Base-by-base conservation (phyloP, 2,113 vertebrate species). In the Microcebus griseorufus region DNA sequence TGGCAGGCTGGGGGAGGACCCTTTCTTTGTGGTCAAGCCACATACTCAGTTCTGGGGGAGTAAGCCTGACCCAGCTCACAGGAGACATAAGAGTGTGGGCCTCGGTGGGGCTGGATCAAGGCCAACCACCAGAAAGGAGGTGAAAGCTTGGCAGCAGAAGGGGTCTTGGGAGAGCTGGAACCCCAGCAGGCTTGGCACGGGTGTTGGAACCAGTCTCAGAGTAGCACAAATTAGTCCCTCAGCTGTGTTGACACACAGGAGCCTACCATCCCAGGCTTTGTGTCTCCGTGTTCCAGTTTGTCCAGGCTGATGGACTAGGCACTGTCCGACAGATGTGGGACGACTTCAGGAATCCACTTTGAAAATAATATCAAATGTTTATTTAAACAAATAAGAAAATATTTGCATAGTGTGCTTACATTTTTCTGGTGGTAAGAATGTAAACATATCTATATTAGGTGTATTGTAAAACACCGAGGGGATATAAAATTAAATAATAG, bases 301-400 rank as follows among this genome's bases (percentile, higher is more conserved):
- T 62, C 10, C 25, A 80, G 32, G 29, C 23, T 72, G 32, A 39
- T 42, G 73, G 53, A 76, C 34, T 37, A 23, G 12, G 13, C 32
- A 27, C 12, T 55, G 58, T 83, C 17, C 8, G 18, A 93, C 12
- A 80, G 45, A 79, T 39, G 10, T 90, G 39, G n/a, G 34, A 23
- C 14, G 60, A 88, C 27, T 42, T 69, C 45, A 82, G n/a, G 55
- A 93, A 95, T 87, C 60, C 69, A 75, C 64, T 93, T 90, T 45
- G 25, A 60, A 14, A 18, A 75, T 60, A 25, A 60, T 6, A 65
- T 27, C 5, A 60, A 89, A 72, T 53, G 2, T 64, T 93, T 95
- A 92, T 78, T 92, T 72, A 78, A 69, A 82, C 2, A 75, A 51
- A 14, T 37, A 37, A 90, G 6, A 90, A 80, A 80, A 58, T 23